Conservation (phyloP, 2,113 vertebrate species). For the Ochotona princeps region DNA sequence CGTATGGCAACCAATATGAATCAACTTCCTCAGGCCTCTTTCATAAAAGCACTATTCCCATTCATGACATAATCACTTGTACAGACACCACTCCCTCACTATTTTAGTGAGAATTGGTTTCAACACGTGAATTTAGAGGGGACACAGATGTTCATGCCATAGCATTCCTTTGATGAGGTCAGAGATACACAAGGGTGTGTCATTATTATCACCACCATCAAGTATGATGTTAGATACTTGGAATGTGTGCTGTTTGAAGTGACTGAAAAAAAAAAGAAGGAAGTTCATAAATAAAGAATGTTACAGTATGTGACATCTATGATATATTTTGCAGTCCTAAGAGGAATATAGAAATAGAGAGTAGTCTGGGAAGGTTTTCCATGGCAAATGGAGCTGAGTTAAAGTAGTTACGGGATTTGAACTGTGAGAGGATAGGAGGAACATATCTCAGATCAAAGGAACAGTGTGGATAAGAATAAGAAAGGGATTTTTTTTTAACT, state of each 20-base stretch:
- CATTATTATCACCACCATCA: rapidly evolving
- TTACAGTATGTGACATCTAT: neutral
- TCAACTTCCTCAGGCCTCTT: neutral
- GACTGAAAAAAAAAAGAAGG: neutral
- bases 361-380: neutral
- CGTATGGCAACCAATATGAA: neutral
- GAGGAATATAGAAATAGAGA: neutral
- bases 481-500: neutral
- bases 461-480: neutral
- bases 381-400: neutral
- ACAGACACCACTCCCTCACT: neutral
- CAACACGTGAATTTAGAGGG: neutral
- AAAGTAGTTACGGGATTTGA: neutral
- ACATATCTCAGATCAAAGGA: neutral
- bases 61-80: neutral
- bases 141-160: neutral
- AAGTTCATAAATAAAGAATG: neutral
- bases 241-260: neutral
- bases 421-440: neutral
- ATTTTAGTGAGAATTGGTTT: neutral
- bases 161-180: neutral
- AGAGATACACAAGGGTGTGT: neutral
- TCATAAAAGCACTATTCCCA: neutral
- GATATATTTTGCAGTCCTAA: neutral
- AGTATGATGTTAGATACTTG: neutral